Evolutionary conservation across 2,888 invertebrate genomes (phyloP).

Genomic region (Eilema caniola): DNA sequence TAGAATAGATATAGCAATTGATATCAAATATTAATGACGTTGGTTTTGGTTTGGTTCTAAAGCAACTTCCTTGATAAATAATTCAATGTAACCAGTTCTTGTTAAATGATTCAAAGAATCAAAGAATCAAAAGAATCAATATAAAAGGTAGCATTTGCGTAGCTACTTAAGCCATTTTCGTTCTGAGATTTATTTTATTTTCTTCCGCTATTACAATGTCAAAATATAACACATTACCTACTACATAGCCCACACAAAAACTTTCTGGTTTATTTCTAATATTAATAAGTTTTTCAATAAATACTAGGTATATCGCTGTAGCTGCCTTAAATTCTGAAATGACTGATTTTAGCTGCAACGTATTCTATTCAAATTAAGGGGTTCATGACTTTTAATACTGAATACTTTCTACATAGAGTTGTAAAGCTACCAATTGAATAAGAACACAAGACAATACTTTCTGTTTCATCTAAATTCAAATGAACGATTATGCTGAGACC

Average conservation of each 20-base stretch:
- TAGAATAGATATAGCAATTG: not conserved
- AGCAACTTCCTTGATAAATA: not conserved
- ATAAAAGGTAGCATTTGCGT: no score
- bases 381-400: no score
- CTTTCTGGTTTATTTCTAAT: no score
- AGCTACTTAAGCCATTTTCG: not conserved
- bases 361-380: not conserved
- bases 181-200: not conserved
- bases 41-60: not conserved
- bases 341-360: not conserved
- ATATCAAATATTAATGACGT: not conserved
- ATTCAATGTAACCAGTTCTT: not conserved
- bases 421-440: constrained; percentile 4
- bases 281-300: no score
- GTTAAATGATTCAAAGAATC: no score
- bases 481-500: constrained; percentile 21
- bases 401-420: not conserved
- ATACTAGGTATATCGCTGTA: not conserved
- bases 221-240: no score
- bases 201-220: no score
- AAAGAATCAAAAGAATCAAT: no score
- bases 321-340: not conserved
- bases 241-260: no score
- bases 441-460: constrained; percentile 3
- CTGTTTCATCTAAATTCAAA: constrained; percentile 24